Evolutionary conservation across 2,888 invertebrate genomes (phyloP), one percentile per base, ranked within the genome.

Genomic region (Pachliopta kotzebuea): DNA sequence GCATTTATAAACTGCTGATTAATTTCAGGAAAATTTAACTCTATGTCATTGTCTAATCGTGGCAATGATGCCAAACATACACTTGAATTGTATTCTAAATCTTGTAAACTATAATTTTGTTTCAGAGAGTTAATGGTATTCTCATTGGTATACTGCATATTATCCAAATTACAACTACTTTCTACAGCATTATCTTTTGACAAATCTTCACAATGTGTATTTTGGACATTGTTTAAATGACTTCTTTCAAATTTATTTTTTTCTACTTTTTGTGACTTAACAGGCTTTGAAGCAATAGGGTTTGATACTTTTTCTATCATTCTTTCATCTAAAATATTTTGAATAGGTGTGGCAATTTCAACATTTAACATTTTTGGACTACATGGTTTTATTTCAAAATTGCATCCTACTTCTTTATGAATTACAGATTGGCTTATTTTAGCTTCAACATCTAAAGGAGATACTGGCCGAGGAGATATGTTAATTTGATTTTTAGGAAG

Each of bases 401-500:
- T 92, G 73, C 92, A 92, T 31, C 91, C 90, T 60, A 92, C 92
- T 74, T 92, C 92, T 79, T 92, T 92, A 70, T 92, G 92, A 69
- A 92, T 92, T 26, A 92, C 85, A 17, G 92, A 92, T 70, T 92
- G 92, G 72, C 90, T 92, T 72, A 92, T 92, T 81, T 92, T 92
- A 56, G 92, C 81, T 80, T 92, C 92, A 49, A 92, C 92, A 79
- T 92, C 92, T 68, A 92, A 78, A 63, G 91, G 91, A 49, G 91
- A 91, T 29, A 88, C 62, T 49, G 91, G 85, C 50, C 91, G 80
- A n/a, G 84, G 76, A 63, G 78, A 69, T 26, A 75, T 56, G 55
- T 74, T 74, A 56, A 74, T 63, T n/a, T 71, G 60, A 67, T 73
- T 76, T 68, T 76, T 79, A 37, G 71, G 56, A 53, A 70, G 53